phyloP scores from a whole-genome alignment of 1,140 invertebrate species.

The Aphaenogaster floridana region DNA sequence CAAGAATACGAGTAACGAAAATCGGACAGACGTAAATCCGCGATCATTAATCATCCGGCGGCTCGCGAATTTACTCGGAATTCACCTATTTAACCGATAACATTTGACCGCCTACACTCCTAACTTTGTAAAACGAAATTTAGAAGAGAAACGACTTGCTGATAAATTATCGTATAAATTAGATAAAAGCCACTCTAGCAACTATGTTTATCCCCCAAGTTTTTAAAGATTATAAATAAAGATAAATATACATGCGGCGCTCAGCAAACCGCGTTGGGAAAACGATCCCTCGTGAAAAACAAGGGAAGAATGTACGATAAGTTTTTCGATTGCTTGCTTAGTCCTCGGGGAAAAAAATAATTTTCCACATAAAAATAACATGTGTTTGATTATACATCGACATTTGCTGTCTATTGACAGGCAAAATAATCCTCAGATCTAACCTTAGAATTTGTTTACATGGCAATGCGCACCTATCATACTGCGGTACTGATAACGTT shows the following conservation, averaged over 20 bases:
- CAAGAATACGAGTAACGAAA: conserved; percentile 17
- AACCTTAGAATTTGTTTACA: conserved; percentile 15
- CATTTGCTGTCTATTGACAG: background rate
- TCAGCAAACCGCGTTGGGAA: background rate
- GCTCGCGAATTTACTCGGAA: background rate
- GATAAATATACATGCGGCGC: background rate
- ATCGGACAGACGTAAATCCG: background rate
- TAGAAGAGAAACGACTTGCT: background rate
- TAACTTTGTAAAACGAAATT: conserved; percentile 33
- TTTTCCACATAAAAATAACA: background rate
- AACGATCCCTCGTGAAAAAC: background rate
- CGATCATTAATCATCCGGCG: background rate
- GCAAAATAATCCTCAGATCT: background rate
- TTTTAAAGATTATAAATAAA: conserved; percentile 15
- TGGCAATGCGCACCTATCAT: background rate
- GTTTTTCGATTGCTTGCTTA: background rate
- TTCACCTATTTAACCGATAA: background rate
- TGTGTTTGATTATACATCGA: background rate
- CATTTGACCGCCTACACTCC: background rate
- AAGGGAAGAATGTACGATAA: background rate
- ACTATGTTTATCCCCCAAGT: background rate
- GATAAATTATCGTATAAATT: background rate
- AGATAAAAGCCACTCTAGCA: background rate
- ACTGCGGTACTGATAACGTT: background rate
- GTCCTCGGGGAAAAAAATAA: background rate